These are phyloP conservation scores for Gallinago nigripennis DNA, from an alignment of 2,797 vertebrate genomes.

Conservation along the genomic window DNA sequence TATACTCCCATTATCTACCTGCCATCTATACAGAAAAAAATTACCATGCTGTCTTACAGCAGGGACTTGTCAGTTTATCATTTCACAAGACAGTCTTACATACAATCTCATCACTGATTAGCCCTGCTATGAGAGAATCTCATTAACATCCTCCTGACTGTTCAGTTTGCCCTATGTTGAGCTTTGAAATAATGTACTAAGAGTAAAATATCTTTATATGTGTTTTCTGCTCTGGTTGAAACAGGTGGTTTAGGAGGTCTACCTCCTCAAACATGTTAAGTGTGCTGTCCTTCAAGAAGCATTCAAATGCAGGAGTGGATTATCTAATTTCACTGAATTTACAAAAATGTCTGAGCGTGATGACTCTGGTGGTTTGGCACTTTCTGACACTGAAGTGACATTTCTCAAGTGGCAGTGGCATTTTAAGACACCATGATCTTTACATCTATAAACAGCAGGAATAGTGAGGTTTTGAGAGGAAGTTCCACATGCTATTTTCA, in stretches of 20 bases:
- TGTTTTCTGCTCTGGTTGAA: neutral
- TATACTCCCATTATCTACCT: neutral
- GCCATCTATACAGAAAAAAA: neutral
- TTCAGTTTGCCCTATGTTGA: neutral
- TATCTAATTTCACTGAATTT: neutral
- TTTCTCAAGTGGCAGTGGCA: neutral
- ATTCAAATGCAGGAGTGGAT: neutral
- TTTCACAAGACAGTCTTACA: neutral
- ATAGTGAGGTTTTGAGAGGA: constrained; percentile 34
- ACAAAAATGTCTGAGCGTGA: neutral
- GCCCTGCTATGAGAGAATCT: neutral
- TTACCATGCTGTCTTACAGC: neutral
- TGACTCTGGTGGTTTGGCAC: neutral
- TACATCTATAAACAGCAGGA: neutral
- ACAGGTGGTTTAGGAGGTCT: neutral
- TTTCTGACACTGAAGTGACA: neutral
- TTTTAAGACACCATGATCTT: neutral
- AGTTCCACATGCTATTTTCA: constrained; percentile 29
- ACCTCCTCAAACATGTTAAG: neutral
- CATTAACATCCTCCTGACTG: neutral
- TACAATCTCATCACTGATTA: neutral
- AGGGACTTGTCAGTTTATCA: neutral
- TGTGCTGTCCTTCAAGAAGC: neutral
- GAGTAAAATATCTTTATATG: neutral
- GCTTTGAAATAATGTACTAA: neutral